Evolutionary conservation across 1,140 invertebrate genomes (phyloP).

Genomic region (Aphaenogaster ashmeadi): DNA sequence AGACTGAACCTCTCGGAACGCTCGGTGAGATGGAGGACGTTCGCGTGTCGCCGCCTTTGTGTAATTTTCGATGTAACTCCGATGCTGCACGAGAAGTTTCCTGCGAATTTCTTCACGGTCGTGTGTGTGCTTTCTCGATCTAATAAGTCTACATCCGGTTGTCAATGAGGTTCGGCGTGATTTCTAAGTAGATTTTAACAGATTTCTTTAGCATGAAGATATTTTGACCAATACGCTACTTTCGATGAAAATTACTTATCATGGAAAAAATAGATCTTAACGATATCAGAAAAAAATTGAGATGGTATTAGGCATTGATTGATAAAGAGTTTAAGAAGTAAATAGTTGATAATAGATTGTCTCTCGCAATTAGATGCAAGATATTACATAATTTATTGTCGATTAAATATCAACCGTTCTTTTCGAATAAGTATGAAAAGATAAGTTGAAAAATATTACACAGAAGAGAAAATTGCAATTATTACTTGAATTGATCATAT

Average conservation of each 20-base stretch:
- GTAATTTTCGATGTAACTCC: conserved; percentile 62
- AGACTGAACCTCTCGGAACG: conserved; percentile 45
- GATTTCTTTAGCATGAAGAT: not conserved
- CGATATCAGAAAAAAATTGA: conserved; percentile 31
- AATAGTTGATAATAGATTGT: conserved; percentile 16
- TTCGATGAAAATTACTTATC: not conserved
- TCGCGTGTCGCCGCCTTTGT: conserved; percentile 59
- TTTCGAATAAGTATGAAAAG: not conserved
- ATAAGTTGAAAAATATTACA: conserved; percentile 3
- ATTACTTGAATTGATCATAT: conserved; percentile 12
- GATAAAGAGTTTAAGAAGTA: conserved; percentile 19
- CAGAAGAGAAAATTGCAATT: not conserved
- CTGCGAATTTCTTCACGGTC: conserved; percentile 14
- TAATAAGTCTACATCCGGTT: conserved; percentile 34
- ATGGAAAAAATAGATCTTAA: conserved; percentile 32
- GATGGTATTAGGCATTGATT: conserved; percentile 25
- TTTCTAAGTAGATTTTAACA: not conserved
- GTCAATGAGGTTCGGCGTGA: not conserved
- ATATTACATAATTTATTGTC: conserved; percentile 54
- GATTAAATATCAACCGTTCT: not conserved
- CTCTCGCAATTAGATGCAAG: conserved; percentile 49
- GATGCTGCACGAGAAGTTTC: conserved; percentile 5
- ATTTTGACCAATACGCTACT: not conserved
- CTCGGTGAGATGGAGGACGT: conserved; percentile 34
- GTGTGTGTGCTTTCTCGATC: conserved; percentile 11